Conservation (phyloP, 2,113 vertebrate genomes). For the Bombycilla garrulus region DNA sequence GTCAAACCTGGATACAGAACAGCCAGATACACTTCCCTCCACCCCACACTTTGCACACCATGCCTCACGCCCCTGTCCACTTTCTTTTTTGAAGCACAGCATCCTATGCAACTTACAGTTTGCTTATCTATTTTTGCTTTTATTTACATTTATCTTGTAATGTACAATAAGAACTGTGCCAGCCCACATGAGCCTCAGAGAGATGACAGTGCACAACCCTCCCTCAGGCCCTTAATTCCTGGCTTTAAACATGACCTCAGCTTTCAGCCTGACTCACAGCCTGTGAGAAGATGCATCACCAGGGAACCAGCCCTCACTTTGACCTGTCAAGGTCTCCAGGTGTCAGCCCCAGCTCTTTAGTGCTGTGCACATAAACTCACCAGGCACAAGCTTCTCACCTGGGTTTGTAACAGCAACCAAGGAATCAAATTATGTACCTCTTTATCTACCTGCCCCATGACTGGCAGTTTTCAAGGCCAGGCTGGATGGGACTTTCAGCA, state of each 20-base stretch:
- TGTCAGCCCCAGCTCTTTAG: background rate
- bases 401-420: background rate
- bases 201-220: background rate
- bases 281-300: background rate
- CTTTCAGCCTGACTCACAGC: background rate
- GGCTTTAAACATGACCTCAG: background rate
- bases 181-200: background rate
- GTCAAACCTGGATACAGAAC: background rate
- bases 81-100: background rate
- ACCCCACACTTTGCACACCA: background rate
- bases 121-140: background rate
- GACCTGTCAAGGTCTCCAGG: background rate
- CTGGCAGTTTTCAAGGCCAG: background rate
- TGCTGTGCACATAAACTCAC: background rate
- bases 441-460: background rate
- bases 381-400: background rate
- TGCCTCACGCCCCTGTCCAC: background rate
- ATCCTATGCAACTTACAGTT: background rate
- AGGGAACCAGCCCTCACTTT: background rate
- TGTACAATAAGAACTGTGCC: background rate
- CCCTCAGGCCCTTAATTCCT: background rate
- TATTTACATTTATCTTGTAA: background rate
- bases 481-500: background rate
- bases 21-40: rapidly evolving
- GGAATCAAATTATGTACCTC: background rate